Evolutionary conservation across 2,888 invertebrate genomes (phyloP), one percentile per base, ranked within the genome.

Genomic region (Eilema depressum): DNA sequence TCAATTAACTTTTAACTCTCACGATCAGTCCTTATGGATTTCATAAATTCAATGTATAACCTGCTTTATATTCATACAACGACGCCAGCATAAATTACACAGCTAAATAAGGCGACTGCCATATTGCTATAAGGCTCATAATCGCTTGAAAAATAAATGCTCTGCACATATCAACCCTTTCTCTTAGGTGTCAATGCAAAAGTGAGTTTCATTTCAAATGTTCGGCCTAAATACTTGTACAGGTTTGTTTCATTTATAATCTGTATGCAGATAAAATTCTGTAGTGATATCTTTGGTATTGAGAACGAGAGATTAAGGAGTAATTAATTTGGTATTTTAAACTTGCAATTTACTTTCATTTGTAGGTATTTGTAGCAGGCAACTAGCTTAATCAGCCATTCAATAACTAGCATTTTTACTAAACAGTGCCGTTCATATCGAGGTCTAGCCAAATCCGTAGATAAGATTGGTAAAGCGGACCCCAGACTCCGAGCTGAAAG

Each of bases 171-270:
- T 75, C 76, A 70, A 81, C 81, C 81, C 80, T 81, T 81, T 81
- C 82, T 81, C 82, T 78, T 69, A 41, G 17, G 72, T 66, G 73
- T 80, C 78, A 81, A 78, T 80, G 77, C 76, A 81, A 79, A 81
- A 82, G 82, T 80, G 81, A 80, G 70, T 28, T 80, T 66, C 70
- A 74, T 75, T 77, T 80, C 77, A 82, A 79, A 80, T 75, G 72
- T 83, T 81, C 79, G 85, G 76, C 84, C 86, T 61, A 83, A 86
- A 86, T 85, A 74, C 75, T 74, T 60, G 74, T 70, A 83, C 84
- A 80, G 82, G 83, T 85, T 85, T 76, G 68, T 26, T 74, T 62
- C 62, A 12, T 62, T 61, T 73, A 62, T 74, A 66, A 76, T 80
- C 74, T 66, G 69, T 70, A 68, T 71, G 72, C 77, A 71, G 75